Evolutionary conservation across 2,113 vertebrate genomes (phyloP).

Genomic region (Morone saxatilis): DNA sequence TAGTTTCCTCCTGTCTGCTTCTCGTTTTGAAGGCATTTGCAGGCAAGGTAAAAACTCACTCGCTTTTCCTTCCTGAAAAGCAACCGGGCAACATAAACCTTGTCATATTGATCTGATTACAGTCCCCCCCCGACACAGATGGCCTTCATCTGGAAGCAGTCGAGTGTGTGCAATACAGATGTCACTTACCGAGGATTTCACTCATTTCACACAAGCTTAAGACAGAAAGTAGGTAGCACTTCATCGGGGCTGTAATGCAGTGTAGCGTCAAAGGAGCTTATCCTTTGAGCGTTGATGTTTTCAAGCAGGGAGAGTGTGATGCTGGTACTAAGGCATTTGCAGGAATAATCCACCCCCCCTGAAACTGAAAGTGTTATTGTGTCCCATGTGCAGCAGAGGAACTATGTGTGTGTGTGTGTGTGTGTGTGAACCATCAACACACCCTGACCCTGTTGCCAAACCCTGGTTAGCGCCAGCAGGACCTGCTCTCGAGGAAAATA

Average conservation of each 20-base stretch:
- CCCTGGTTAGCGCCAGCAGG: conserved; percentile 20
- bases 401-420: neutral
- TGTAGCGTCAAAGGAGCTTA: conserved; percentile 75
- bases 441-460: conserved; percentile 15
- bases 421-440: conserved; percentile 22
- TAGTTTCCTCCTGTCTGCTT: neutral
- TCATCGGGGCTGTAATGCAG: conserved; percentile 55
- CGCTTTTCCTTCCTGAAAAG: neutral
- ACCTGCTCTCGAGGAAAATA: conserved; percentile 65
- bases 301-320: conserved; percentile 66
- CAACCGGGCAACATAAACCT: conserved; percentile 15
- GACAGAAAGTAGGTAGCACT: conserved; percentile 70
- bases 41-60: neutral
- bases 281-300: conserved; percentile 78
- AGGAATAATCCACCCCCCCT: conserved; percentile 67
- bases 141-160: conserved; percentile 48
- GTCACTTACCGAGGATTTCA: conserved; percentile 72
- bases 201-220: conserved; percentile 77
- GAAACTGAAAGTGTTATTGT: conserved; percentile 60
- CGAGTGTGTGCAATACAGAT: conserved; percentile 57
- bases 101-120: conserved; percentile 64
- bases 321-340: conserved; percentile 58
- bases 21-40: neutral
- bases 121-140: conserved; percentile 44
- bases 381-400: conserved; percentile 28